Evolutionary conservation across 2,113 vertebrate species (phyloP).

Genomic region (Polypterus bichir): DNA sequence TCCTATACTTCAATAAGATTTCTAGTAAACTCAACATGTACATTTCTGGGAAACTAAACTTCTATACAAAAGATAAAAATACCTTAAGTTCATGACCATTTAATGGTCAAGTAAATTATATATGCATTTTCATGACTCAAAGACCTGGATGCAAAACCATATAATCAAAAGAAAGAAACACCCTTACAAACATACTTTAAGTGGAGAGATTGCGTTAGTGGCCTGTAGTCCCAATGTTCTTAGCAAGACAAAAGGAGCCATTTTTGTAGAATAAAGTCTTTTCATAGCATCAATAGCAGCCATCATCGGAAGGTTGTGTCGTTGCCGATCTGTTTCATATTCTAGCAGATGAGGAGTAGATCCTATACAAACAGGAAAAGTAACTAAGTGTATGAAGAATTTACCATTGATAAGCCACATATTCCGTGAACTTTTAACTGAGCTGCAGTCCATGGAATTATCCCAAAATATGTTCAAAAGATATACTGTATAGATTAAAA

Average conservation of each 20-base stretch:
- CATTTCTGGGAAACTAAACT: constrained; percentile 58
- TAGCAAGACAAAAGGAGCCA: constrained; percentile 68
- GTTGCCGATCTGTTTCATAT: constrained; percentile 81
- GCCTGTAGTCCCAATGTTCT: constrained; percentile 83
- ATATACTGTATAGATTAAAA: too few relatives aligned
- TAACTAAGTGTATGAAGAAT: not conserved
- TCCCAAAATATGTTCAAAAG: too few relatives aligned
- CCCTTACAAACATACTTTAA: constrained; percentile 62
- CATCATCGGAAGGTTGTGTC: constrained; percentile 84
- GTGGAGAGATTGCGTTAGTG: constrained; percentile 65
- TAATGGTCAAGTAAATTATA: constrained; percentile 44
- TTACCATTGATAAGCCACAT: too few relatives aligned
- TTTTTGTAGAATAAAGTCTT: constrained; percentile 75
- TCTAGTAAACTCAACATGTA: not conserved
- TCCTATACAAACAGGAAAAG: constrained; percentile 46
- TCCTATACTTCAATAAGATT: too few relatives aligned
- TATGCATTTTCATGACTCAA: constrained; percentile 22
- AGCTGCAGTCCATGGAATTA: too few relatives aligned
- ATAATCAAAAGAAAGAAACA: constrained; percentile 42
- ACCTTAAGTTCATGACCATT: constrained; percentile 49
- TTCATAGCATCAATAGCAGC: constrained; percentile 75
- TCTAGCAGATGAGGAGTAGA: constrained; percentile 73
- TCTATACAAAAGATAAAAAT: constrained; percentile 56
- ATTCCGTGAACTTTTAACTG: too few relatives aligned
- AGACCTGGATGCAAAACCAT: constrained; percentile 28